phyloP scores from a whole-genome alignment of 30 jellyfish, hydroid and myxozoan genomes.

The Turritopsis rubra region DNA sequence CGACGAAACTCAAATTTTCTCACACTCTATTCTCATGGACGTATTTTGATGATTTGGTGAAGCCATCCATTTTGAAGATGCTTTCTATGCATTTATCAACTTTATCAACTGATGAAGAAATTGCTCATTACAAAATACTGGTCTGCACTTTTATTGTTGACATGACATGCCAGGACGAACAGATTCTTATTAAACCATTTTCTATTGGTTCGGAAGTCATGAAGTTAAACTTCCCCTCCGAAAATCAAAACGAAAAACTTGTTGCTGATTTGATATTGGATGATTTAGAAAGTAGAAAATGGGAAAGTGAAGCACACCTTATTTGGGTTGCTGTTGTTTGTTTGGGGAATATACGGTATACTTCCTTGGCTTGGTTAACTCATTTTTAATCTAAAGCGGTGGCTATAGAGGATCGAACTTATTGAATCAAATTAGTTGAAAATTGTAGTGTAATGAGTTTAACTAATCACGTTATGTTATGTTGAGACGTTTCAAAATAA shows the following conservation, averaged over 20 bases:
- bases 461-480: too few species aligned
- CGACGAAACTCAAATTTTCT: neutral
- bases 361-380: too few species aligned
- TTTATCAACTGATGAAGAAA: neutral
- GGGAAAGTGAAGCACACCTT: neutral
- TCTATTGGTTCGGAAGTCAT: neutral
- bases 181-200: slow-evolving; percentile 2
- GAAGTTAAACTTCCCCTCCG: neutral
- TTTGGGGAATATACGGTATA: neutral
- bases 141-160: neutral
- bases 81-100: neutral
- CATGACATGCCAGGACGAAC: neutral
- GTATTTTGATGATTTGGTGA: neutral
- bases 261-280: neutral
- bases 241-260: neutral
- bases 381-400: too few species aligned
- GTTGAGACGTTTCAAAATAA: too few species aligned
- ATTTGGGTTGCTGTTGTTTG: neutral
- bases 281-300: neutral
- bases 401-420: too few species aligned
- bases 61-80: slow-evolving; percentile 1
- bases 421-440: too few species aligned
- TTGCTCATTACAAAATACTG: neutral
- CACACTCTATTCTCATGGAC: neutral
- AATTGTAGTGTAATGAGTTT: too few species aligned